A percentile compares a stretch with the other conserved stretches of the same genome.
Evolutionary conservation across 2,797 vertebrate genomes (phyloP).

Genomic region (Chelidonichthys spinosus): DNA sequence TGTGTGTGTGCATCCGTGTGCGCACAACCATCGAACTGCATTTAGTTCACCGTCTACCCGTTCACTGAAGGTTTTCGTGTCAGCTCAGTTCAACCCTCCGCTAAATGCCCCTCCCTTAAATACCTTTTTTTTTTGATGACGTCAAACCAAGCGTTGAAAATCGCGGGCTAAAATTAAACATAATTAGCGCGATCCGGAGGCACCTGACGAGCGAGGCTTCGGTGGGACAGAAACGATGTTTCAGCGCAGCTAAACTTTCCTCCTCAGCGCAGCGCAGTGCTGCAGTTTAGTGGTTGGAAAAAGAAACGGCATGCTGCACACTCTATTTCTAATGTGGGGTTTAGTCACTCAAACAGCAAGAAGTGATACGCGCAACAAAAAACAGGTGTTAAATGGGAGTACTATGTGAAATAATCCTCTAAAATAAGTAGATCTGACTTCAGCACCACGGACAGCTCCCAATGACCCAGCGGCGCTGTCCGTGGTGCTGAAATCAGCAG

Average conservation of each 20-base stretch:
- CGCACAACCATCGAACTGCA: background rate
- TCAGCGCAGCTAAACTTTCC: conserved; percentile 21
- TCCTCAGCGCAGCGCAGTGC: conserved; percentile 49
- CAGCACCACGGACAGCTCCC: conserved; percentile 42
- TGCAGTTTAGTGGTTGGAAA: conserved; percentile 50
- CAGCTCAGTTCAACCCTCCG: conserved; percentile 26
- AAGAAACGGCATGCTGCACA: conserved; percentile 36
- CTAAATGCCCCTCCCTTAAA: conserved; percentile 30
- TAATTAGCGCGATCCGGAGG: conserved; percentile 38
- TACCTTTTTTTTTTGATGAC: conserved; percentile 60
- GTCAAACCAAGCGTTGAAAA: conserved; percentile 60
- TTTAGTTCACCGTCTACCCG: background rate
- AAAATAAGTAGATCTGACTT: background rate
- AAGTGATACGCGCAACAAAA: background rate
- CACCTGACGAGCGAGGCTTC: conserved; percentile 29
- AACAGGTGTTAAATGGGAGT: accelerated
- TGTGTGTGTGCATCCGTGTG: conserved; percentile 3
- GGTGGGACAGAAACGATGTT: conserved; percentile 28
- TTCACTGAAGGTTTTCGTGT: conserved; percentile 4
- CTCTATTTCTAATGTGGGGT: background rate
- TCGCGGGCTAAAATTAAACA: conserved; percentile 66
- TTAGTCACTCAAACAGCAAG: background rate
- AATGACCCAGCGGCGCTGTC: conserved; percentile 8
- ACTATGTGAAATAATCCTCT: accelerated
- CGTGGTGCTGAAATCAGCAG: conserved; percentile 34